phyloP scores from a whole-genome alignment of 1,140 invertebrate species.

The Tenebrio molitor region DNA sequence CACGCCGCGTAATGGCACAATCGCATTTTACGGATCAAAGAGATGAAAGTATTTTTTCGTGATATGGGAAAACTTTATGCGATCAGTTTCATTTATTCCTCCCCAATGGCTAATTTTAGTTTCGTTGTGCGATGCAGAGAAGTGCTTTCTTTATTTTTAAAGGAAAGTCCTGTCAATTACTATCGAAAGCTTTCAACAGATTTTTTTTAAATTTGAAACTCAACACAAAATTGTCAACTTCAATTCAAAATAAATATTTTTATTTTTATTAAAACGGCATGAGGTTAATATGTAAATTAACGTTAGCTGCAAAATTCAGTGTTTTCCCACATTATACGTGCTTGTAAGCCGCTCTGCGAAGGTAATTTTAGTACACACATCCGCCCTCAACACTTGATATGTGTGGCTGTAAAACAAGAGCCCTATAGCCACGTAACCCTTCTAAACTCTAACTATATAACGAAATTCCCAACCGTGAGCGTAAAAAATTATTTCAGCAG shows the following conservation, averaged over 20 bases:
- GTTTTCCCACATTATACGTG: conserved; percentile 37
- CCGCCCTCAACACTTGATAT: conserved; percentile 31
- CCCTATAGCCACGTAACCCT: conserved; percentile 14
- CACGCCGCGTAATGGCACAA: neutral
- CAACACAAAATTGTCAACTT: too few relatives aligned
- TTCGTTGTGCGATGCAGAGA: conserved; percentile 8
- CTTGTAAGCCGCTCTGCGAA: conserved; percentile 28
- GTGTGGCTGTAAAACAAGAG: conserved; percentile 23
- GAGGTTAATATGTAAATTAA: neutral
- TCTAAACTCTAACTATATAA: conserved; percentile 4
- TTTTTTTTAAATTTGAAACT: too few relatives aligned
- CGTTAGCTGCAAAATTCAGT: conserved; percentile 23
- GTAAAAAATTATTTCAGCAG: too few relatives aligned
- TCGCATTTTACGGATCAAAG: conserved; percentile 7
- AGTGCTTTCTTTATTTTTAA: conserved; percentile 23
- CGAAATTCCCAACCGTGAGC: neutral
- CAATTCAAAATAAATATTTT: too few relatives aligned
- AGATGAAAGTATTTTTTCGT: conserved; percentile 27
- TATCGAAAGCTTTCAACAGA: neutral
- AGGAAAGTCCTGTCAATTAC: conserved; percentile 19
- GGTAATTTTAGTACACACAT: conserved; percentile 39
- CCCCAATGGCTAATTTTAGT: conserved; percentile 31
- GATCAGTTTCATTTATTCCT: conserved; percentile 34
- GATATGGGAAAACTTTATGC: conserved; percentile 7
- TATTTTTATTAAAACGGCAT: conserved; percentile 17